phyloP scores from a whole-genome alignment of 2,113 vertebrate genomes.

The Perca fluviatilis region DNA sequence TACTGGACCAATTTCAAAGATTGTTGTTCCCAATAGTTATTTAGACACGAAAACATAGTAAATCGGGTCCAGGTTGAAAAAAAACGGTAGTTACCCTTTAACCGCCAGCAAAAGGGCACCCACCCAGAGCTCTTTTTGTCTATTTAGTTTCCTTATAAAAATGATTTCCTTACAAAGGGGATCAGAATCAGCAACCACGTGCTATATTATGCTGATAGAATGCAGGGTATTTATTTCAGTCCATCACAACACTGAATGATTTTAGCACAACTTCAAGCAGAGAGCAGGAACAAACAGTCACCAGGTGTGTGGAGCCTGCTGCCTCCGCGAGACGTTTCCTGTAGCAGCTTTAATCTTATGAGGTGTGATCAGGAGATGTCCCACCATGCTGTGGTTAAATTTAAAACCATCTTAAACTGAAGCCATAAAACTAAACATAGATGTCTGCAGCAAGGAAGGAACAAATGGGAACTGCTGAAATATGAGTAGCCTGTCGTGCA shows the following conservation, averaged over 20 bases:
- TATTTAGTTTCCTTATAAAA: neutral
- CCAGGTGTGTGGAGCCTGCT: constrained; percentile 37
- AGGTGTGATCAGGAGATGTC: constrained; percentile 10
- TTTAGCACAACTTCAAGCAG: constrained; percentile 22
- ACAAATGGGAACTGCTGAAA: constrained; percentile 33
- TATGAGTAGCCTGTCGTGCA: constrained; percentile 20
- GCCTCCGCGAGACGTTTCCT: constrained; percentile 43
- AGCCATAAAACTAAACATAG: constrained; percentile 43
- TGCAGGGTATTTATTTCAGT: constrained; percentile 19
- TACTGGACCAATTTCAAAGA: no score
- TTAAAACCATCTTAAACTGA: constrained; percentile 16
- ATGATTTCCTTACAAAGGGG: no score
- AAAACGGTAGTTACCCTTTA: no score
- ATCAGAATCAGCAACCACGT: neutral
- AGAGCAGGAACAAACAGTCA: constrained; percentile 15
- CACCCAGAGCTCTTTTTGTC: neutral
- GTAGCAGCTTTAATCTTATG: constrained; percentile 45
- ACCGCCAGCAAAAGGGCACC: neutral
- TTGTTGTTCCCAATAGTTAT: no score
- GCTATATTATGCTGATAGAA: neutral
- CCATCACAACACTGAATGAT: constrained; percentile 9
- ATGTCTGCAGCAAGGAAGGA: neutral
- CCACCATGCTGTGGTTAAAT: constrained; percentile 26
- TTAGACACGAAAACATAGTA: no score
- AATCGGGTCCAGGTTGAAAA: no score